Base-by-base conservation (phyloP, 2,113 vertebrate genomes). In the Gulo gulo region DNA sequence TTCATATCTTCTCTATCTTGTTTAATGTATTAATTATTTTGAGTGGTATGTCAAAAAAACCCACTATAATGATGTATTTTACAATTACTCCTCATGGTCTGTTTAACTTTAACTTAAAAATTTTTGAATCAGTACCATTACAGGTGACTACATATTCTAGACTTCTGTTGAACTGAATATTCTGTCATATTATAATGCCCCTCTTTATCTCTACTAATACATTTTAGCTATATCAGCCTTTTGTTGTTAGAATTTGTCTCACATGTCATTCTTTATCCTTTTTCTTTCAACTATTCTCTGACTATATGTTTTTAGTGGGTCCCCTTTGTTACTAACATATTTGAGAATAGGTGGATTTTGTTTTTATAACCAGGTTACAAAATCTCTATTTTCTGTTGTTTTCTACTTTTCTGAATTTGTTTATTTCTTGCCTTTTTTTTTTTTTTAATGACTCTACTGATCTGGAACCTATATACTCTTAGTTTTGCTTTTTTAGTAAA, bases 51-150 rank as follows among this genome's bases (percentile, higher is more conserved):
- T 55, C 63, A 83, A 86, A 92, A 94, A 57, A 7, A 47, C 26
- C 36, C 6, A n/a, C 8, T 65, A 20, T 79, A 57, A 61, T 81
- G 81, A 88, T 67, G 8, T 65, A 93, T 86, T 94, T 94, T 86
- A 90, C 15, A 82, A 36, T 83, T 93, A 93, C 21, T 95, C 3
- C 11, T 91, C 34, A 69, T 88, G 26, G 15, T 74, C 55, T 93
- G 15, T 91, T 81, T 52, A 93, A 80, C 31, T 91, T 96, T 96
- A 84, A 85, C 16, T 50, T 96, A 92, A 88, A 93, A 95, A 55
- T 61, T 94, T 92, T 88, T 95, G 59, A 97, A 18, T 88, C 31
- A 89, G 7, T 92, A 67, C 39, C 76, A 47, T 63, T 67, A 67
- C 86, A 95, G 50, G 13, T 94, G 15, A 42, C 59, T 87, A 42